Evolutionary conservation across 2,797 vertebrate species (phyloP).

Genomic region (Enteromius fasciolatus): DNA sequence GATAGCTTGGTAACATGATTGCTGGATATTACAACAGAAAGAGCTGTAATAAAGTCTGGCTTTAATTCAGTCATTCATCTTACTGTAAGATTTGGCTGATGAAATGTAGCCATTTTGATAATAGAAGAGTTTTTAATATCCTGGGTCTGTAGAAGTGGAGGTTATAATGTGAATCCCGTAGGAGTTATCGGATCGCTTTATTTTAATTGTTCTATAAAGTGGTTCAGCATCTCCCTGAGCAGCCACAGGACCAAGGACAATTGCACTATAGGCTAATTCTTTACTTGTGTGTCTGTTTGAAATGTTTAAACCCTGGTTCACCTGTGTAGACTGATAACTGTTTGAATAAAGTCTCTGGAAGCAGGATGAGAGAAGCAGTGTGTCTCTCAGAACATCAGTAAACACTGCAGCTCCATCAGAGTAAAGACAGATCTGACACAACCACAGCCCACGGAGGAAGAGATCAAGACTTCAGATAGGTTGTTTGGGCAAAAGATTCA

Average conservation of each 20-base stretch:
- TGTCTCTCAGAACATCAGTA: constrained; percentile 1
- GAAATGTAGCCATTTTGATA: constrained; percentile 41
- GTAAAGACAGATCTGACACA: constrained; percentile 23
- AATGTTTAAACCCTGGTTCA: constrained; percentile 24
- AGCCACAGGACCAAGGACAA: background rate
- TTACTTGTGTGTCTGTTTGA: background rate
- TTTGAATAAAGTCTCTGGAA: constrained; percentile 35
- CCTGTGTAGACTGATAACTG: constrained; percentile 21
- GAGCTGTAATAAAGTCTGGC: constrained; percentile 22
- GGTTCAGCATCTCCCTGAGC: constrained; percentile 18
- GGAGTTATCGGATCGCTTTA: constrained; percentile 37
- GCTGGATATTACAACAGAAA: constrained; percentile 36
- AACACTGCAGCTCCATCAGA: background rate
- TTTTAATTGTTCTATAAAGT: constrained; percentile 37
- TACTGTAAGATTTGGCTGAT: constrained; percentile 22
- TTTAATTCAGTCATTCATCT: constrained; percentile 36
- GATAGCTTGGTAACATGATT: background rate
- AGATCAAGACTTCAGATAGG: background rate
- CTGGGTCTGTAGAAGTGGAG: constrained; percentile 32
- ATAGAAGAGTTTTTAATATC: constrained; percentile 48
- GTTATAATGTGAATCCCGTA: constrained; percentile 32
- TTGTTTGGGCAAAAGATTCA: background rate
- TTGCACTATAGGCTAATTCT: background rate
- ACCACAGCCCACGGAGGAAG: constrained; percentile 10
- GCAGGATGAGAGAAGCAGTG: background rate